Conservation (phyloP, 2,113 vertebrate genomes). For the Gymnocephalus cernua region DNA sequence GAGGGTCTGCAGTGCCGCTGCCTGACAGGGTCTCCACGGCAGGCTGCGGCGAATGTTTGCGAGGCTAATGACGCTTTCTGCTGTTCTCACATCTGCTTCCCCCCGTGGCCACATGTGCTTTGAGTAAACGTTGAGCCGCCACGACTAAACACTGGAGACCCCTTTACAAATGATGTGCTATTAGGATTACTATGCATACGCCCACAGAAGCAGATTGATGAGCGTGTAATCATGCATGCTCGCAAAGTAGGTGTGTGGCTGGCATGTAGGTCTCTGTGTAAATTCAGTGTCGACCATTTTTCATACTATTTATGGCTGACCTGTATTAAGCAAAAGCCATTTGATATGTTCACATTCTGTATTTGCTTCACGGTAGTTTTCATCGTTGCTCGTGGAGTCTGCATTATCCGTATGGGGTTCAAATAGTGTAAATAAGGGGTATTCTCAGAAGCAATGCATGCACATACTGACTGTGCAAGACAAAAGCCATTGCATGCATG, state of each 20-base stretch:
- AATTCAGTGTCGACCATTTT: conserved; percentile 4
- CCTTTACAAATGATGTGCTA: conserved; percentile 65
- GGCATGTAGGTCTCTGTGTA: conserved; percentile 12
- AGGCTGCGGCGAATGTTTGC: conserved; percentile 66
- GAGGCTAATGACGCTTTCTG: conserved; percentile 74
- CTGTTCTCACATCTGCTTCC: conserved; percentile 73
- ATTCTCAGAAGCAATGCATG: not conserved
- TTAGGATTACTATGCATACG: conserved; percentile 62
- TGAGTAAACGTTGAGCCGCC: conserved; percentile 63
- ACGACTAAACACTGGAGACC: conserved; percentile 59
- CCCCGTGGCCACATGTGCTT: conserved; percentile 71
- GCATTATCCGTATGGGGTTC: not conserved
- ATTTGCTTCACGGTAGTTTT: not conserved
- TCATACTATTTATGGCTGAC: not conserved
- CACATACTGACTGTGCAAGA: not conserved
- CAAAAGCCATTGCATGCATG: not conserved
- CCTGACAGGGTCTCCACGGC: conserved; percentile 66
- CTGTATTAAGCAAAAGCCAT: not conserved
- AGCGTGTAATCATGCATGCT: conserved; percentile 35
- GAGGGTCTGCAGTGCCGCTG: conserved; percentile 29
- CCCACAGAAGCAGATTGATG: conserved; percentile 59
- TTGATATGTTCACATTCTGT: not conserved
- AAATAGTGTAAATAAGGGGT: not conserved
- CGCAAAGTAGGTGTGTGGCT: conserved; percentile 16
- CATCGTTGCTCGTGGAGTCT: not conserved